phyloP scores from a whole-genome alignment of 1,140 invertebrate genomes.

The Drosophila melanica region DNA sequence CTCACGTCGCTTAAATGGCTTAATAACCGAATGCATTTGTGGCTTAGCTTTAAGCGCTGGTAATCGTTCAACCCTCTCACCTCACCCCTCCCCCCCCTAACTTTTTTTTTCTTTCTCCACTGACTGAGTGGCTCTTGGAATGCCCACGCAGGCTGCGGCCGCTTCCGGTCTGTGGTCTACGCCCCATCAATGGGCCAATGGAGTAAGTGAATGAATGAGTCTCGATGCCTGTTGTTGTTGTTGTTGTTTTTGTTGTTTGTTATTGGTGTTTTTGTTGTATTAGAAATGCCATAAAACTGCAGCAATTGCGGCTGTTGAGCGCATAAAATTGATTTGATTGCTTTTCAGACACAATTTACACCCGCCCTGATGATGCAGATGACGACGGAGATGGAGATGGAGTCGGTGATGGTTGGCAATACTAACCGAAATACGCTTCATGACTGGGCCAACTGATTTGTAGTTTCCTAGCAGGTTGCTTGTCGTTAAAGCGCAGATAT shows the following conservation, averaged over 20 bases:
- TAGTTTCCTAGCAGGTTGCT: slow-evolving; percentile 46
- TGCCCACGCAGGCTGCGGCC: slow-evolving; percentile 47
- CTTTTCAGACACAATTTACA: slow-evolving; percentile 36
- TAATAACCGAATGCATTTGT: slow-evolving; percentile 56
- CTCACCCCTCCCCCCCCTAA: background rate
- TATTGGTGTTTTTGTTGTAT: slow-evolving; percentile 15
- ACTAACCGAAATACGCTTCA: slow-evolving; percentile 47
- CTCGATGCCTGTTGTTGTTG: background rate
- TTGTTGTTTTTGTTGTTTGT: slow-evolving; percentile 11
- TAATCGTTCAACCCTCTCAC: slow-evolving; percentile 29
- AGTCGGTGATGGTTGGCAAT: slow-evolving; percentile 16
- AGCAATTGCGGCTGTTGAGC: slow-evolving; percentile 26
- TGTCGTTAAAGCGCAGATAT: slow-evolving; percentile 42
- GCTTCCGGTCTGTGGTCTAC: slow-evolving; percentile 54
- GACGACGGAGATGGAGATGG: background rate
- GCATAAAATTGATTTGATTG: slow-evolving; percentile 59
- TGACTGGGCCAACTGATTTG: slow-evolving; percentile 49
- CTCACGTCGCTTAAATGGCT: slow-evolving; percentile 57
- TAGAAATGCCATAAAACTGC: slow-evolving; percentile 55
- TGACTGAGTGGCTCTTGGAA: slow-evolving; percentile 16
- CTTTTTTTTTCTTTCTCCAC: background rate
- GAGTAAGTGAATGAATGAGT: slow-evolving; percentile 34
- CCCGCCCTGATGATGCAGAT: slow-evolving; percentile 38
- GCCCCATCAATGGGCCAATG: slow-evolving; percentile 42
- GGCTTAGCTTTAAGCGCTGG: slow-evolving; percentile 50